Evolutionary conservation across 2,797 vertebrate species (phyloP), one percentile per base, ranked within the genome.

Genomic region (Ctenopoma kingsleyae): DNA sequence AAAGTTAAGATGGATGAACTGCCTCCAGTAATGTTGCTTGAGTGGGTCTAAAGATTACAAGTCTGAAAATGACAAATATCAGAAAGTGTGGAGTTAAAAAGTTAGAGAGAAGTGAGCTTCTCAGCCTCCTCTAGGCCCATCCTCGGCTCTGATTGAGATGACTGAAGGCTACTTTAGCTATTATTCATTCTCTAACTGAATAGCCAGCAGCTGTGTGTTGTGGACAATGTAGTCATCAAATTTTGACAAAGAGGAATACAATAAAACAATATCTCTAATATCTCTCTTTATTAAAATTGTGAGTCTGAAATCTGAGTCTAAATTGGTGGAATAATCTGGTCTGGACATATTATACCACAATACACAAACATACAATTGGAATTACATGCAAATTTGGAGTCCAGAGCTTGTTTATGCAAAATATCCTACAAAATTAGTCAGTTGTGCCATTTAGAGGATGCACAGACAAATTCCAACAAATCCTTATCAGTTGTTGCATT

Each of bases 381-480:
- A 35, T 3, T 8, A 35, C 32, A 56, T 55, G 1, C 1, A 12
- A 4, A 49, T 55, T 38, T 40, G 32, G 27, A 38, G n/a, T 19
- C 25, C n/a, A 43, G 25, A 19, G 17, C 19, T 52, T 41, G 8
- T 35, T 66, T n/a, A 35, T 55, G 15, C 49, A 50, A 40, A 30
- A 15, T 13, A 1, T 23, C 23, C 4, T 50, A 19, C 32, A 19
- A 19, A 68, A 68, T 44, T 2, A 25, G 56, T 72, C 50, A 72
- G 13, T 65, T 15, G 30, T 49, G 19, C 40, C 51, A 17, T 78
- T 69, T 4, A 38, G 27, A 19, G 1, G 38, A 46, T 50, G 56
- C 49, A 52, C 47, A 23, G 46, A 43, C 23, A 53, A 44, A 56
- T 25, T 38, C 19, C 3, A 65, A 38, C 19, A 59, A 69, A 66